phyloP scores from a whole-genome alignment of 2,113 vertebrate species.

The Epinephelus lanceolatus region DNA sequence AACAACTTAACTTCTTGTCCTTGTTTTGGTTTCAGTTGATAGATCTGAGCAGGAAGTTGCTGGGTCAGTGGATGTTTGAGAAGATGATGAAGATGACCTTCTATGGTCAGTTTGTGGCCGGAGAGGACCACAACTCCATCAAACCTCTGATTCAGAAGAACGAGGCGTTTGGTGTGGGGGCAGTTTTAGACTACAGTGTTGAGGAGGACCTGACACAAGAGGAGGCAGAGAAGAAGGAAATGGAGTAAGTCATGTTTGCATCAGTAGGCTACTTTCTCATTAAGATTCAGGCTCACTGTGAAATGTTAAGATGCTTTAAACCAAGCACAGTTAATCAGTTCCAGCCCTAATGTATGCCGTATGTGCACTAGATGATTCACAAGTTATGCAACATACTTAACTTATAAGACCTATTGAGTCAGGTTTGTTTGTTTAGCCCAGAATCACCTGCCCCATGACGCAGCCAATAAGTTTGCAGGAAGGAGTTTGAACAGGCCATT shows the following conservation, averaged over 20 bases:
- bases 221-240: conserved; percentile 87
- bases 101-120: conserved; percentile 96
- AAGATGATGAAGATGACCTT: conserved; percentile 96
- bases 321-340: neutral
- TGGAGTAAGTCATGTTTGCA: conserved; percentile 85
- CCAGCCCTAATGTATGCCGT: neutral
- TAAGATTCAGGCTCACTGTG: neutral
- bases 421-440: neutral
- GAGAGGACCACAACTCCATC: conserved; percentile 93
- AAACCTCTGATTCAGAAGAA: conserved; percentile 90
- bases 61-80: conserved; percentile 90
- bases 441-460: neutral
- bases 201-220: conserved; percentile 91
- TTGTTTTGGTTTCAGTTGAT: conserved; percentile 82
- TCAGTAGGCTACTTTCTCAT: too few relatives aligned
- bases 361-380: neutral
- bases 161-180: conserved; percentile 90
- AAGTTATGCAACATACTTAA: conserved; percentile 9
- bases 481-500: neutral
- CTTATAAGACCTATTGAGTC: neutral
- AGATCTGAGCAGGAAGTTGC: conserved; percentile 81
- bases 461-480: neutral
- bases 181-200: conserved; percentile 93
- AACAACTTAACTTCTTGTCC: neutral
- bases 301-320: neutral